These are phyloP conservation scores for Sminthopsis crassicaudata DNA, from an alignment of 2,113 vertebrate genomes.

Conservation along the genomic window DNA sequence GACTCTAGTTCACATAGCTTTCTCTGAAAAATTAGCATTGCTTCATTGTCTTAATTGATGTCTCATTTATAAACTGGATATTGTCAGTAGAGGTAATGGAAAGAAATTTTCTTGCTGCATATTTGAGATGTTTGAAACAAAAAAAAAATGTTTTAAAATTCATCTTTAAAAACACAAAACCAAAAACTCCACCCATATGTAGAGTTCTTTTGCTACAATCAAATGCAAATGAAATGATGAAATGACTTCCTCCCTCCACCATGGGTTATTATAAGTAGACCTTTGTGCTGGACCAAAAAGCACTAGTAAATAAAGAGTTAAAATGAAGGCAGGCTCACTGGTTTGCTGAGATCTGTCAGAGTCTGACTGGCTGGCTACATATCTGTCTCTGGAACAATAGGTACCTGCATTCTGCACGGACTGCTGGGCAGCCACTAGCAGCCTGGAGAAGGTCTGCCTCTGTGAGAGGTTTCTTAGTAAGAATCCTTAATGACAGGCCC, in stretches of 20 bases:
- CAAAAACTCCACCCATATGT: conserved; percentile 18
- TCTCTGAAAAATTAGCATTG: conserved; percentile 38
- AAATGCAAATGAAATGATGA: neutral
- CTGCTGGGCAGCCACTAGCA: conserved; percentile 85
- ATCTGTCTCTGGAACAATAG: conserved; percentile 91
- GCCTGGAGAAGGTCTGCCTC: conserved; percentile 85
- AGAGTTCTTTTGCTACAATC: neutral
- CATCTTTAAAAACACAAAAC: conserved; percentile 42
- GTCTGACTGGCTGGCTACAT: conserved; percentile 89
- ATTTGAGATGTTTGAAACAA: conserved; percentile 58
- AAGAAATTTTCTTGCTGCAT: conserved; percentile 56
- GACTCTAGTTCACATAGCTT: neutral
- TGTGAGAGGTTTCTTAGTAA: conserved; percentile 82
- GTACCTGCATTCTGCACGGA: conserved; percentile 89
- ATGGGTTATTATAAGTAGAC: conserved; percentile 64
- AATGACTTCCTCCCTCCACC: conserved; percentile 27
- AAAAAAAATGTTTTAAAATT: conserved; percentile 52
- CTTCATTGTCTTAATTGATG: neutral
- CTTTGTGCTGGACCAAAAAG: conserved; percentile 75
- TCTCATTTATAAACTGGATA: conserved; percentile 31
- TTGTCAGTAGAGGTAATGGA: conserved; percentile 17
- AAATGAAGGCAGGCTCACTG: conserved; percentile 87
- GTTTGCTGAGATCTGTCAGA: conserved; percentile 90
- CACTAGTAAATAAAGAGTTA: conserved; percentile 87
- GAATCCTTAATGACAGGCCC: conserved; percentile 85